phyloP scores from a whole-genome alignment of 2,888 invertebrate species.

The Bimastos eiseni region DNA sequence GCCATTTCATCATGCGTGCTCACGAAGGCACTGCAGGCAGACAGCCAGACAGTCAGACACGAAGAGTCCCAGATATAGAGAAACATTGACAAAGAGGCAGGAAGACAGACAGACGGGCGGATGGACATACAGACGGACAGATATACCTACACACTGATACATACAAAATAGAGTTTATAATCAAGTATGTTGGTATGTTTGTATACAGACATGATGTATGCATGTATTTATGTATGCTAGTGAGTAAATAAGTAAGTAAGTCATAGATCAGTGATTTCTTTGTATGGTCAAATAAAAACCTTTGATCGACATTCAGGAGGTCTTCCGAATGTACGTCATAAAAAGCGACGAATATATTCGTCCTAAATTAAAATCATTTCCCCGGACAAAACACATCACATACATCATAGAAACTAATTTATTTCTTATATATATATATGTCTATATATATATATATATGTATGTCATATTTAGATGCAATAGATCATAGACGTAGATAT shows the following conservation, averaged over 20 bases:
- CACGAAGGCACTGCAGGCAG: not conserved
- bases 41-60: not conserved
- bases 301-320: not conserved
- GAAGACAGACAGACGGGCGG: not conserved
- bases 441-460: too few relatives aligned
- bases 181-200: too few relatives aligned
- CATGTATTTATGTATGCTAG: not conserved
- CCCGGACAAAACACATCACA: too few relatives aligned
- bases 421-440: too few relatives aligned
- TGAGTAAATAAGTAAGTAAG: not conserved
- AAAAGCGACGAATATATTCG: not conserved
- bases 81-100: not conserved
- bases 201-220: not conserved
- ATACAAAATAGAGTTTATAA: not conserved
- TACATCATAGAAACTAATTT: too few relatives aligned
- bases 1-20: too few relatives aligned
- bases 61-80: too few relatives aligned
- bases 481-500: too few relatives aligned
- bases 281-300: not conserved
- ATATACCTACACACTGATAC: not conserved
- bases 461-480: too few relatives aligned
- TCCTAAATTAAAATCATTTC: too few relatives aligned
- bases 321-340: not conserved
- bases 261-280: slow-evolving; percentile 2
- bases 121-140: not conserved